These are phyloP conservation scores for Neotoxoptera formosana DNA, from an alignment of 1,140 invertebrate species.

Conservation along the genomic window DNA sequence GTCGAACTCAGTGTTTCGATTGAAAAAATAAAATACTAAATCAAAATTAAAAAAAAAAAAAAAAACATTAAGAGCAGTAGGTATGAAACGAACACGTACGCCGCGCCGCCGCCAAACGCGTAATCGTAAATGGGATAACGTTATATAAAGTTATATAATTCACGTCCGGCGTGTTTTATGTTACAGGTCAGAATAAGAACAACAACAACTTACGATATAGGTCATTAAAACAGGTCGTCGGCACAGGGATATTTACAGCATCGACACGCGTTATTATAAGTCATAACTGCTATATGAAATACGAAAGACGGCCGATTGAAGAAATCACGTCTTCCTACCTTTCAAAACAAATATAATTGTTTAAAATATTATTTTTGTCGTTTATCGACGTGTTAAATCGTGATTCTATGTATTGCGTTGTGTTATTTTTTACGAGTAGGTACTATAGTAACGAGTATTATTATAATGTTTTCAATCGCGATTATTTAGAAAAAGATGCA, in stretches of 20 bases:
- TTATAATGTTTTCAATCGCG: neutral
- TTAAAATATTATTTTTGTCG: neutral
- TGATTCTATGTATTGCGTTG: neutral
- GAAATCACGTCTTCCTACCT: neutral
- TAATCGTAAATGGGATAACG: neutral
- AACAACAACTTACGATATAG: neutral
- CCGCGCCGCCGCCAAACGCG: neutral
- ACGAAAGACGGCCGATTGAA: neutral
- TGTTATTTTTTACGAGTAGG: neutral
- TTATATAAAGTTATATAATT: neutral
- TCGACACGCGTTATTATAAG: neutral
- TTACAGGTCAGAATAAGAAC: neutral
- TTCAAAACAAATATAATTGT: neutral
- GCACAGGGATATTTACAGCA: neutral
- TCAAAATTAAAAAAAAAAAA: neutral
- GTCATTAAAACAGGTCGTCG: neutral
- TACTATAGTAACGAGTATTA: neutral
- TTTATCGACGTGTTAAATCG: neutral
- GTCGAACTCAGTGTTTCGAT: neutral
- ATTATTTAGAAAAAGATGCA: neutral
- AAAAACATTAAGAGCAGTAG: neutral
- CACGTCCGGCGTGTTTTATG: neutral
- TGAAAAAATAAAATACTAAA: neutral
- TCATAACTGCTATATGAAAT: neutral
- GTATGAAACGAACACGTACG: neutral